A percentile compares a stretch with the other conserved stretches of the same genome.
phyloP scores from a whole-genome alignment of 2,113 vertebrate species.

The Hippocampus zosterae region DNA sequence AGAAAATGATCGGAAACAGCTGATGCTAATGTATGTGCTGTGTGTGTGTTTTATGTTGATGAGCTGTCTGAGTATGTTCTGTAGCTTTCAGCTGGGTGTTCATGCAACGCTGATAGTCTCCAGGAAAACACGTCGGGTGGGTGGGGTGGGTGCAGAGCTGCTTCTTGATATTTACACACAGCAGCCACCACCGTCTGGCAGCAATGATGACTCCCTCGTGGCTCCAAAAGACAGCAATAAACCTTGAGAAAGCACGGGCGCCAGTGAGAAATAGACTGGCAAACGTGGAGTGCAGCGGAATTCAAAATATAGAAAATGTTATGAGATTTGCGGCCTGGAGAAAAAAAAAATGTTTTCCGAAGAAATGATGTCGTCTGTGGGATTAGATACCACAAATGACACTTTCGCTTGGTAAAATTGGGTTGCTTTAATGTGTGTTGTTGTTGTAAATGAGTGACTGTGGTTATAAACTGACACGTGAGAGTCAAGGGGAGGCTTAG shows the following conservation, averaged over 20 bases:
- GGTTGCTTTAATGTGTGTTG: not conserved
- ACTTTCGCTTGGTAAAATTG: not conserved
- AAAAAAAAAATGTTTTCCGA: not conserved
- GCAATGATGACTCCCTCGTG: constrained; percentile 59
- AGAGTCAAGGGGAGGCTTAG: not conserved
- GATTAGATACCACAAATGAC: not conserved
- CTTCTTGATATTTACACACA: constrained; percentile 65
- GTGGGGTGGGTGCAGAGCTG: constrained; percentile 15
- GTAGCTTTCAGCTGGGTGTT: constrained; percentile 43
- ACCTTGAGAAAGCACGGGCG: constrained; percentile 30
- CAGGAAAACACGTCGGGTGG: constrained; percentile 37
- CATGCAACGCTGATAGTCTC: constrained; percentile 56
- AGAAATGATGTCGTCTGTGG: not conserved
- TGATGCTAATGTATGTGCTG: not conserved
- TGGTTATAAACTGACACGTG: not conserved
- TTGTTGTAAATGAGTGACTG: not conserved
- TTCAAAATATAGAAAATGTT: constrained; percentile 33
- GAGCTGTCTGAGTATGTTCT: constrained; percentile 37
- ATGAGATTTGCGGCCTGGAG: constrained; percentile 27
- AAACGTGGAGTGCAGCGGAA: constrained; percentile 22
- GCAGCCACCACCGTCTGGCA: constrained; percentile 47
- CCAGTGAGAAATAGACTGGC: constrained; percentile 27
- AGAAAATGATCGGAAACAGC: not conserved
- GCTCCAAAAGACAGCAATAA: constrained; percentile 57
- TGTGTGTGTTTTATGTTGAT: constrained; percentile 49